Evolutionary conservation across 2,113 vertebrate species (phyloP).

Genomic region (Baryphthengus martii): DNA sequence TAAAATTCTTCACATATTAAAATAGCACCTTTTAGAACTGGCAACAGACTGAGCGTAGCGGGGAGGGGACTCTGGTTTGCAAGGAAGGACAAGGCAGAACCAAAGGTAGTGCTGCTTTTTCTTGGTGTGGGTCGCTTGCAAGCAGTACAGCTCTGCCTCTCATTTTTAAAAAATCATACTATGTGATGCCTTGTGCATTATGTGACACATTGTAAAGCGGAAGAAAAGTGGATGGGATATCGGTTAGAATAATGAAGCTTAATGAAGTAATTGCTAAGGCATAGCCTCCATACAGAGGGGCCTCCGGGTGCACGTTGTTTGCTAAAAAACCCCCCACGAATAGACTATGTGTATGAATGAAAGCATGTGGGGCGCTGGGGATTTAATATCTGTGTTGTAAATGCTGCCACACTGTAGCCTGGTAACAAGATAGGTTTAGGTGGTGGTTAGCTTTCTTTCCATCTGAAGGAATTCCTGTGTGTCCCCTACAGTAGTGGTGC

Average conservation of each 20-base stretch:
- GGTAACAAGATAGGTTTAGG: not conserved
- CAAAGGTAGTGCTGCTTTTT: not conserved
- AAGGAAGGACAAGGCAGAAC: not conserved
- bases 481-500: not conserved
- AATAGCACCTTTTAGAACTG: not conserved
- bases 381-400: not conserved
- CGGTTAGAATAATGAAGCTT: not conserved
- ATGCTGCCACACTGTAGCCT: not conserved
- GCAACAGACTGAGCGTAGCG: not conserved
- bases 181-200: not conserved
- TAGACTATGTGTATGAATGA: not conserved
- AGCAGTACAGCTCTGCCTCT: not conserved
- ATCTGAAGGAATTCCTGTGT: not conserved
- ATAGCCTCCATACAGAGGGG: not conserved
- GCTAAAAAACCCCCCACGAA: not conserved
- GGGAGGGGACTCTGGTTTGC: not conserved
- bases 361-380: not conserved
- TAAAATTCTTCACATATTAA: conserved; percentile 19
- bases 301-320: not conserved
- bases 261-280: not conserved
- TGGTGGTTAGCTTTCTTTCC: not conserved
- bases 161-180: not conserved
- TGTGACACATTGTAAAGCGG: not conserved
- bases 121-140: not conserved
- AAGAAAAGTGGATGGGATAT: not conserved